These are phyloP conservation scores for Zosterops japonicus DNA, from an alignment of 2,113 vertebrate genomes.

Conservation along the genomic window DNA sequence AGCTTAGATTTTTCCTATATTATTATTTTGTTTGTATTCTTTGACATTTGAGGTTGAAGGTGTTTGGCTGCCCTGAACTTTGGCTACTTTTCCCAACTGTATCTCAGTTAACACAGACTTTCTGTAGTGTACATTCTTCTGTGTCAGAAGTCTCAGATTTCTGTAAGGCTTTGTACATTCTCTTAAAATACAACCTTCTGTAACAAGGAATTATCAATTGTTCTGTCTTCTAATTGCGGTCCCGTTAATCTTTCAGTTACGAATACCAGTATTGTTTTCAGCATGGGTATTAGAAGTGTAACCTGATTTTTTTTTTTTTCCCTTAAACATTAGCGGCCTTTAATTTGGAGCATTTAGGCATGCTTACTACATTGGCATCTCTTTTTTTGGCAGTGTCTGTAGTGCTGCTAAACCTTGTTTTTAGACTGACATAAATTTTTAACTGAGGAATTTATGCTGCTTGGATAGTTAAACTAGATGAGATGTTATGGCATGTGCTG, in stretches of 20 bases:
- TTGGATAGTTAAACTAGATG: background rate
- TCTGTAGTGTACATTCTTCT: background rate
- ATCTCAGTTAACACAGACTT: background rate
- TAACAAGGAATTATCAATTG: background rate
- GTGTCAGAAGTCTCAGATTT: background rate
- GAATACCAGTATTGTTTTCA: background rate
- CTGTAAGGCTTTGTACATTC: background rate
- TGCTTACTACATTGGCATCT: background rate
- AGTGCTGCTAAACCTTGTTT: background rate
- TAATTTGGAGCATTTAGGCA: background rate
- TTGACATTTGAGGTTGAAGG: background rate
- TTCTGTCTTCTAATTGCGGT: background rate
- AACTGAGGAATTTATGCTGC: background rate
- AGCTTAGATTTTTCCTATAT: background rate
- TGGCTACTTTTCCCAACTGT: background rate
- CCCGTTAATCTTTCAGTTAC: background rate
- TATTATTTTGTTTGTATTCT: background rate
- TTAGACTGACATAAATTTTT: background rate
- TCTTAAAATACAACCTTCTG: background rate
- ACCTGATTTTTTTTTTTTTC: background rate
- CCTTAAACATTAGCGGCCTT: background rate
- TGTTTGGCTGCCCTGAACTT: background rate
- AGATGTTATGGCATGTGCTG: background rate
- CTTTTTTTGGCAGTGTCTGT: background rate
- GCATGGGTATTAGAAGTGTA: background rate